A percentile compares a stretch with the other conserved stretches of the same genome.
Conservation (phyloP, 2,113 vertebrate species). For the Danionella cerebrum region DNA sequence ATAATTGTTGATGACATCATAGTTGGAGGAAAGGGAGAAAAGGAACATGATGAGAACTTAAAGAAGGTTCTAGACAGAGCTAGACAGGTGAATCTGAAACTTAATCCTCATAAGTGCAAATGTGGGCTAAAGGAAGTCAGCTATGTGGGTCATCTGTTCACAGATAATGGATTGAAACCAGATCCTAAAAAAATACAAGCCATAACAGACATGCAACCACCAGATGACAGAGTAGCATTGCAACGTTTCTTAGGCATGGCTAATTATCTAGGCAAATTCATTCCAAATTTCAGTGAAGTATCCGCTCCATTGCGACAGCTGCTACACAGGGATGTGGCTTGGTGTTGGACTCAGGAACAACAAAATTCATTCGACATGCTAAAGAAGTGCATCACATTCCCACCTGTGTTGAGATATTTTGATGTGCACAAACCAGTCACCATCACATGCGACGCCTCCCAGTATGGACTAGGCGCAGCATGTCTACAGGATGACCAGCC, state of each 20-base stretch:
- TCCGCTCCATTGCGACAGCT: not conserved
- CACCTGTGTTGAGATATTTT: not conserved
- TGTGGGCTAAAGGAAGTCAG: no score
- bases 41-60: not conserved
- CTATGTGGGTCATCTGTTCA: conserved; percentile 30
- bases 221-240: fast-evolving
- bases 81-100: no score
- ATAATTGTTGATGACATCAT: not conserved
- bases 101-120: no score
- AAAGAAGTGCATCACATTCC: not conserved
- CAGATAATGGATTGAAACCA: conserved; percentile 43
- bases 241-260: conserved; percentile 9
- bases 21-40: not conserved
- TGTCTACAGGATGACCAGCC: not conserved
- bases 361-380: not conserved
- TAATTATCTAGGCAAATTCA: not conserved
- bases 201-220: not conserved
- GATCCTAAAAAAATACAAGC: conserved; percentile 37
- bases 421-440: not conserved
- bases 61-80: not conserved
- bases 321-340: not conserved
- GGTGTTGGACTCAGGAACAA: not conserved
- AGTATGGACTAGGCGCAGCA: not conserved
- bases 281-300: not conserved
- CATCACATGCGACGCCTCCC: not conserved